Evolutionary conservation across 2,113 vertebrate species (phyloP).

Genomic region (Aptenodytes patagonicus): DNA sequence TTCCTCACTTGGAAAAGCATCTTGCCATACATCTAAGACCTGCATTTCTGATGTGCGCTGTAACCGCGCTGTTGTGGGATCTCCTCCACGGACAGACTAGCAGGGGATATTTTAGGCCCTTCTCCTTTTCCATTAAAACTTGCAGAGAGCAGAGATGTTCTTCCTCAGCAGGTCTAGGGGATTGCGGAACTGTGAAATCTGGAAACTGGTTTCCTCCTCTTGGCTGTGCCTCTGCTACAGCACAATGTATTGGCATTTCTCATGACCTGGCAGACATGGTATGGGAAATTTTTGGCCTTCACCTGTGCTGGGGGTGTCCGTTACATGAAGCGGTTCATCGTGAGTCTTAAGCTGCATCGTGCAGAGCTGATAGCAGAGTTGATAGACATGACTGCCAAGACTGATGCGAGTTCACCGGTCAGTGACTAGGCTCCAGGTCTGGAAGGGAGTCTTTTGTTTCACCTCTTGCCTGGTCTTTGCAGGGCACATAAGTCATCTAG

Average conservation of each 20-base stretch:
- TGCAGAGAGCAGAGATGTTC: not conserved
- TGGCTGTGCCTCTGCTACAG: not conserved
- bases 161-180: not conserved
- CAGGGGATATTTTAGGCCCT: not conserved
- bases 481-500: not conserved
- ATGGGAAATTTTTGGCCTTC: not conserved
- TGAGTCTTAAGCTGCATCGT: accelerated
- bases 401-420: not conserved
- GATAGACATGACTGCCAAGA: not conserved
- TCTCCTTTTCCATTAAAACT: not conserved
- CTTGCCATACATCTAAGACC: not conserved
- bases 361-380: not conserved
- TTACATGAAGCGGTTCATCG: accelerated
- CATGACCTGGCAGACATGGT: not conserved
- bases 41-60: not conserved
- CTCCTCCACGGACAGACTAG: not conserved
- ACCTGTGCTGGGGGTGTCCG: not conserved
- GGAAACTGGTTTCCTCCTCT: not conserved
- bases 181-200: not conserved
- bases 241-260: not conserved
- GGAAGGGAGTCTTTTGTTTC: not conserved
- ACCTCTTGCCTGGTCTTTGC: not conserved
- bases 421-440: not conserved
- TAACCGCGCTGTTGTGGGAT: not conserved
- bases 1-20: not conserved